Base-by-base conservation (phyloP, 2,888 invertebrate genomes). In the Cheilosia grossa region DNA sequence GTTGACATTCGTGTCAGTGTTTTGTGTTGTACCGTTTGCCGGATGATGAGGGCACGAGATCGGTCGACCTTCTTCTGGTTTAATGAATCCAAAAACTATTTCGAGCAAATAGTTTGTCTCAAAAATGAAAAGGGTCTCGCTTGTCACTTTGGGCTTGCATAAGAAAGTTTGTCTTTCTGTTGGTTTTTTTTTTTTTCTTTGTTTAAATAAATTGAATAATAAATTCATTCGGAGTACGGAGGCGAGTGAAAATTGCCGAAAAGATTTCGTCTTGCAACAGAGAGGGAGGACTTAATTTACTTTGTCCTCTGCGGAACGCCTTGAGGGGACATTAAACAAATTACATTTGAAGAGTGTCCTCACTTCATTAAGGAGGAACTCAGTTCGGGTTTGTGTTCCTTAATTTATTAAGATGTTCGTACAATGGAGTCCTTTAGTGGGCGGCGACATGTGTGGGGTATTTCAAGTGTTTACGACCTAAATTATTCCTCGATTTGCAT, bases 61-160 rank as follows among this genome's bases (percentile, higher is more conserved):
- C 40, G 47, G 63, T 42, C 49, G 78, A 78, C 70, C 78, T 49
- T 79, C 72, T 47, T 64, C 58, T 17, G 63, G 42, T 64, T 72
- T 79, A 72, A 79, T 72, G 70, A 79, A 64, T 72, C 51, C 49
- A 58, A 64, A 72, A 79, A 79, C 78, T 79, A 79, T 72, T 79
- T 54, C 40, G n/a, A 30, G 51, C 17, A 64, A 72, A 79, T 72
- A 66, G 72, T 72, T 72, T 79, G 49, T 44, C 49, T 47, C 24
- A 40, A 56, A 40, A 79, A 79, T 72, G 72, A 79, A 64, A 59
- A 64, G 79, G 70, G 64, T 79, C 30, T 30, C 27, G 27, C 2
- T 78, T 63, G 61, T 69, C 70, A 56, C 59, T 17, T 56, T 27
- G 30, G 67, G 27, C 37, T 27, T 54, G 30, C 6, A 6, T n/a